phyloP scores from a whole-genome alignment of 2,113 vertebrate species.

The Odontophorus gujanensis region DNA sequence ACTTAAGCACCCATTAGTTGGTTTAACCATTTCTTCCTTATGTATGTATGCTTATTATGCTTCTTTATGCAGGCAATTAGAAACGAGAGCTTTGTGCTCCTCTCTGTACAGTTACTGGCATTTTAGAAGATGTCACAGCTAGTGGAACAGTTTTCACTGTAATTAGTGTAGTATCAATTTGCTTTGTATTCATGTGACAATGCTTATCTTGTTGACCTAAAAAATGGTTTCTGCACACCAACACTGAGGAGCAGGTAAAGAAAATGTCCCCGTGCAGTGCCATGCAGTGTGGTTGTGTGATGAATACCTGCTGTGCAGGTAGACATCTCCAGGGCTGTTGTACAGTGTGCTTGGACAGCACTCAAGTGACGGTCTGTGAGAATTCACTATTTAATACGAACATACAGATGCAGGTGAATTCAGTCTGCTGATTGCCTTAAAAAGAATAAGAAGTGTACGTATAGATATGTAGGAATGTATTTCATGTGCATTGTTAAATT shows the following conservation, averaged over 20 bases:
- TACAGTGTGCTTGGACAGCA: neutral
- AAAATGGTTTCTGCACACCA: neutral
- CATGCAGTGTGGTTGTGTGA: neutral
- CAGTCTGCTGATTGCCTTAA: neutral
- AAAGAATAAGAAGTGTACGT: neutral
- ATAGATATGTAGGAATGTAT: neutral
- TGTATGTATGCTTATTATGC: neutral
- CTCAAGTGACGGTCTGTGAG: neutral
- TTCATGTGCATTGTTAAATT: too few species aligned
- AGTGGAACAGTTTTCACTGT: neutral
- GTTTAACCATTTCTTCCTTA: conserved; percentile 42
- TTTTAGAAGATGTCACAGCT: neutral
- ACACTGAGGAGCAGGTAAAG: neutral
- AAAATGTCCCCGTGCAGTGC: neutral
- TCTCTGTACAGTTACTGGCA: neutral
- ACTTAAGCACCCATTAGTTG: neutral
- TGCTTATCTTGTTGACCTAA: neutral
- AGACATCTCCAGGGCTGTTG: neutral
- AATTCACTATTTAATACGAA: neutral
- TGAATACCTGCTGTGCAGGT: neutral
- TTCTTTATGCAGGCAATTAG: neutral
- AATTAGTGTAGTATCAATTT: neutral
- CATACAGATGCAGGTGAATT: neutral
- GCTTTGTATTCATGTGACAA: neutral
- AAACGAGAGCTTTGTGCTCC: neutral